phyloP scores from a whole-genome alignment of 1,140 invertebrate species.

The Apis florea region DNA sequence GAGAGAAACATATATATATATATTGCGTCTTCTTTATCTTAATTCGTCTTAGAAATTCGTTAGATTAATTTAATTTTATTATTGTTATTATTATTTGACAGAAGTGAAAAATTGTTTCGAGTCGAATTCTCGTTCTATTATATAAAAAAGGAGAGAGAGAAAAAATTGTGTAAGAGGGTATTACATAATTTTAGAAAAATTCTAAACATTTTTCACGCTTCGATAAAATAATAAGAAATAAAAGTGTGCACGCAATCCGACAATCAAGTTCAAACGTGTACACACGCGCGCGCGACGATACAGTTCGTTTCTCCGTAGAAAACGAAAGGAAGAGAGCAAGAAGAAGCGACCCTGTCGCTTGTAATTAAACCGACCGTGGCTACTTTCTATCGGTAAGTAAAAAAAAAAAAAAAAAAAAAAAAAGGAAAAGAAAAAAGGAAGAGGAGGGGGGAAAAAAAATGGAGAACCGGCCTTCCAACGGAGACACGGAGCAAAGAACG shows the following conservation, averaged over 20 bases:
- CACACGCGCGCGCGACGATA: no score
- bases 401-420: neutral
- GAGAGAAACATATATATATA: no score
- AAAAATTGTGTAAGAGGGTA: no score
- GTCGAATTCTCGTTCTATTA: no score
- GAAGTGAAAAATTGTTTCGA: no score
- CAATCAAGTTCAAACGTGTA: neutral
- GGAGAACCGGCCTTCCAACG: neutral
- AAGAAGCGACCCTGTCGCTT: constrained; percentile 3
- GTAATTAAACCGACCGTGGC: constrained; percentile 14
- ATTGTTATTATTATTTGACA: no score
- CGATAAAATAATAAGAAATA: no score
- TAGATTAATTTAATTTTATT: no score
- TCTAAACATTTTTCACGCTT: no score
- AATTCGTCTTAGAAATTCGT: neutral
- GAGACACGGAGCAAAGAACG: neutral
- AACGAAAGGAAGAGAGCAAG: neutral
- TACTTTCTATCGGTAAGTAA: constrained; percentile 23
- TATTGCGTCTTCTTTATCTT: neutral
- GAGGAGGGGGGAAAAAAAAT: neutral
- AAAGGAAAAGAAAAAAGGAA: neutral
- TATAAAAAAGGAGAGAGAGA: no score
- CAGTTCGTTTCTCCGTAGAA: neutral
- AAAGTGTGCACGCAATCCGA: neutral
- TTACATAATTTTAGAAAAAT: no score